Base-by-base conservation (phyloP, 2,888 invertebrate species). In the Barypeithes pellucidus region DNA sequence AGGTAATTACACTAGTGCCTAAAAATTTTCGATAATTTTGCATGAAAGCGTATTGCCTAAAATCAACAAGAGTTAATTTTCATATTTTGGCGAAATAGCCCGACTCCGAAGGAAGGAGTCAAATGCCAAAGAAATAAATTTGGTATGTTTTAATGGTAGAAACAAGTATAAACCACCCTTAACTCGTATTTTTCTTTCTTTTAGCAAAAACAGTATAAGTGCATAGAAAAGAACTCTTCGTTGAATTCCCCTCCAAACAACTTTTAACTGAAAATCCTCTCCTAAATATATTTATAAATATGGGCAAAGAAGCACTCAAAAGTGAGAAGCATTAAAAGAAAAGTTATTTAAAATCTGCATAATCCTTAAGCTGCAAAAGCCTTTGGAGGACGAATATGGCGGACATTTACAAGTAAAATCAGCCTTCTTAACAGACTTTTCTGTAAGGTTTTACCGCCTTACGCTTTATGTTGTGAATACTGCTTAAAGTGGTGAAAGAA, bases 321-420 rank as follows among this genome's bases (percentile, higher is more conserved):
- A 81, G 82, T 81, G 81, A 80, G 80, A 81, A 79, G 85, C 84
- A 85, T 85, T 85, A 84, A 85, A 85, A 85, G 84, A 85, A 85
- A 85, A 85, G 84, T 85, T 85, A 84, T 83, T 82, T 79, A 77
- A 80, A 83, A 85, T 85, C 84, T 85, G 82, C 85, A 85, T 85
- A 85, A 85, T 85, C 85, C 84, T 74, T 81, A 82, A 81, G 80
- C 80, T 77, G 75, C 76, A 75, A 74, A 76, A 76, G 74, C 75
- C 67, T 77, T 70, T 77, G 69, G 76, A 73, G 75, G 78, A 75
- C 77, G 76, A 77, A 70, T 78, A 77, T 77, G 70, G 72, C 77
- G 81, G 81, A 80, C 83, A 85, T 85, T 85, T 85, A 85, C 84
- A 85, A 85, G 84, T 85, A 79, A 85, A 85, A 85, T 85, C 80